Evolutionary conservation across 2,113 vertebrate genomes (phyloP), one percentile per base, ranked within the genome.

Genomic region (Cyphomyrus discorhynchus): DNA sequence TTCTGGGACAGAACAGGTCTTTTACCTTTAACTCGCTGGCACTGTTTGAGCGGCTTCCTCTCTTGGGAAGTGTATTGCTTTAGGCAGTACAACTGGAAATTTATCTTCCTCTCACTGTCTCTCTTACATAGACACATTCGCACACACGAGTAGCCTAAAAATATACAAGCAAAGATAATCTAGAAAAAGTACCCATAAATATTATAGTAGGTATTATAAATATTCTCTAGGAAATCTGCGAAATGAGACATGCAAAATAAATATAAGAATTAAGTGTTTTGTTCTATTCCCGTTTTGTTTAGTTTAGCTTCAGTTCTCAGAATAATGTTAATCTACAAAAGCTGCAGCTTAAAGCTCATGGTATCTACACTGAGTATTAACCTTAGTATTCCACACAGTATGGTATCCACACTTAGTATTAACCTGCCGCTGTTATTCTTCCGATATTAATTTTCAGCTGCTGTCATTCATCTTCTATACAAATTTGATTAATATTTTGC

Each of bases 51-150:
- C 46, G 42, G 90, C 87, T 45, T 27, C 58, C 89, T 94, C 95
- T 95, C 93, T 35, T 19, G 95, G 93, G 94, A 95, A 90, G 92
- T 95, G 95, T 95, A 95, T 92, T 91, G 96, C 95, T 96, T 92
- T 90, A 95, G 95, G 95, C 95, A n/a, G 88, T 94, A 95, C 94
- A 94, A 92, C 91, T 91, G 90, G 90, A 91, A 91, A 92, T 93
- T 90, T 92, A 92, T 94, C 93, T 91, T 90, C 90, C 89, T 88
- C 8, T 92, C 91, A 62, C 86, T 92, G 90, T 91, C 88, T 88
- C 90, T 89, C 91, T 91, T 85, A 80, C 83, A 77, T 7, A 24
- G 53, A 87, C 24, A 52, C 24, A 88, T 47, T 58, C 42, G 42
- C 70, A 84, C 87, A 21, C 24, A 84, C n/a, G 45, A 39, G 27